phyloP scores from a whole-genome alignment of 1,140 invertebrate genomes.

The Musca vetustissima region DNA sequence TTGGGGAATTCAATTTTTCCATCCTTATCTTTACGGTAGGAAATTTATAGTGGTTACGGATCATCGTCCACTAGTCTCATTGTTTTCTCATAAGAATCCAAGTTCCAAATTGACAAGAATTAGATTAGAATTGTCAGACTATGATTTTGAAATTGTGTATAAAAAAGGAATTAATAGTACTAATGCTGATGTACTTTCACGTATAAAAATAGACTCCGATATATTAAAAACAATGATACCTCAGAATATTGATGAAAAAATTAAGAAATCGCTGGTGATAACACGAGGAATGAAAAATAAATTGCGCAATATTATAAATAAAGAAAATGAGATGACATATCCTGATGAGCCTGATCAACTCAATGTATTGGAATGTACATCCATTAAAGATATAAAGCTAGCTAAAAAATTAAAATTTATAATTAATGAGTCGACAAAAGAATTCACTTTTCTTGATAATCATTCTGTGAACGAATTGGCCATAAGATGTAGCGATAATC shows the following conservation, averaged over 20 bases:
- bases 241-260: neutral
- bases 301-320: neutral
- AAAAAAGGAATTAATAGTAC: slow-evolving; percentile 28
- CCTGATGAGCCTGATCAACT: neutral
- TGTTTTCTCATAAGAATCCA: slow-evolving; percentile 56
- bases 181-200: slow-evolving; percentile 25
- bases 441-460: neutral
- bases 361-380: slow-evolving; percentile 11
- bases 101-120: slow-evolving; percentile 57
- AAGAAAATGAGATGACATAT: neutral
- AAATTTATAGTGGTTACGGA: slow-evolving; percentile 44
- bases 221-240: slow-evolving; percentile 10
- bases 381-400: neutral
- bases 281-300: slow-evolving; percentile 13
- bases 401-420: neutral
- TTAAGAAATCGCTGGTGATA: neutral
- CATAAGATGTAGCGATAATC: slow-evolving; percentile 11
- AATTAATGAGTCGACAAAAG: slow-evolving; percentile 5
- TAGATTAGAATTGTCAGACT: slow-evolving; percentile 54
- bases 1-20: slow-evolving; percentile 56
- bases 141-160: slow-evolving; percentile 47
- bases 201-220: slow-evolving; percentile 22
- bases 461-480: neutral
- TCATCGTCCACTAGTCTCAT: slow-evolving; percentile 56
- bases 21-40: slow-evolving; percentile 56